Conservation (phyloP, 2,797 vertebrate genomes). For the Gorsachius magnificus region DNA sequence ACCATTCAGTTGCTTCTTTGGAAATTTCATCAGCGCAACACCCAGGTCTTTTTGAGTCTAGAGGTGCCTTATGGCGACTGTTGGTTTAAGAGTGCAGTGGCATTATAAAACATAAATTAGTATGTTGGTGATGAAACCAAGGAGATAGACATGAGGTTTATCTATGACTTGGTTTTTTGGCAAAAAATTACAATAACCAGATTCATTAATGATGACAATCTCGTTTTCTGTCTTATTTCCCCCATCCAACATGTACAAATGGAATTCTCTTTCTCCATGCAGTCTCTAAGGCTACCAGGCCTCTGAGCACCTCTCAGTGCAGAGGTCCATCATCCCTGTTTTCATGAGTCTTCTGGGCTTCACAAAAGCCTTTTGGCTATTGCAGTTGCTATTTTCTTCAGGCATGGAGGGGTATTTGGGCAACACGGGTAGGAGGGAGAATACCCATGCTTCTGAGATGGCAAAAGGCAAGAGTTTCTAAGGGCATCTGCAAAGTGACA, state of each 20-base stretch:
- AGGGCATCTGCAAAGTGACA: background rate
- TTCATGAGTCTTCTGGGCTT: background rate
- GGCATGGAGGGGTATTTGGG: background rate
- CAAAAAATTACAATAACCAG: background rate
- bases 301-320: background rate
- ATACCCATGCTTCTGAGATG: background rate
- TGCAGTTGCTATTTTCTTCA: background rate
- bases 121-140: background rate
- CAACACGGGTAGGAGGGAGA: background rate
- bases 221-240: background rate
- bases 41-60: background rate
- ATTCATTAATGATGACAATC: background rate
- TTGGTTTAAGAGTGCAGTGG: background rate
- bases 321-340: background rate
- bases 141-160: background rate
- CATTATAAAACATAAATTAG: background rate
- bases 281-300: background rate
- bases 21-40: background rate
- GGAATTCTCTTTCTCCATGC: background rate
- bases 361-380: background rate
- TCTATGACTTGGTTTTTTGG: background rate
- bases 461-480: background rate
- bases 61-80: background rate
- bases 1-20: background rate
- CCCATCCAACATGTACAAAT: background rate